Percentiles rank a stretch among this genome's conserved stretches.
phyloP scores from a whole-genome alignment of 1,140 invertebrate species.

The Hormaphis cornu region DNA sequence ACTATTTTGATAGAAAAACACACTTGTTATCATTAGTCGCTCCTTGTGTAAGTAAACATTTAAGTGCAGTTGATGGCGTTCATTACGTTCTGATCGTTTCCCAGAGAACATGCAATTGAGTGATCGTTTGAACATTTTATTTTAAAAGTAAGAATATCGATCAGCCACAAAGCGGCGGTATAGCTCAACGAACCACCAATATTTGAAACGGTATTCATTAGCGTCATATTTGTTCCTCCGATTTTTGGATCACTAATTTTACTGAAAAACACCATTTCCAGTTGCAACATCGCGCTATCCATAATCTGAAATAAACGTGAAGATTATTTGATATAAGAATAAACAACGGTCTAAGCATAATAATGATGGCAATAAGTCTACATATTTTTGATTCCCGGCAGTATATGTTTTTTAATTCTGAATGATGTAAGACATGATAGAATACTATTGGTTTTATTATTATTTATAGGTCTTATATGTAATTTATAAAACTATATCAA shows the following conservation, averaged over 20 bases:
- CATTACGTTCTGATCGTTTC: background rate
- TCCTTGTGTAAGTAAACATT: too few species aligned
- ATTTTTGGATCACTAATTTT: slow-evolving; percentile 84
- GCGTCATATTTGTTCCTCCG: slow-evolving; percentile 98
- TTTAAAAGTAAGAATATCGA: slow-evolving; percentile 78
- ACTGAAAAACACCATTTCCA: slow-evolving; percentile 71
- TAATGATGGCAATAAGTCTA: too few species aligned
- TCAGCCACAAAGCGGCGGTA: slow-evolving; percentile 82
- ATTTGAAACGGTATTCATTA: slow-evolving; percentile 93
- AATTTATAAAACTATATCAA: too few species aligned
- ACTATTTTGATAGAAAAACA: too few species aligned
- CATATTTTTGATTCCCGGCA: too few species aligned
- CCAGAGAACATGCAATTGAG: slow-evolving; percentile 11
- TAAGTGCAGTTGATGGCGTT: too few species aligned
- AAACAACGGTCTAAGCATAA: too few species aligned
- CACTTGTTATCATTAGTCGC: too few species aligned
- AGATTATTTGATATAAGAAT: background rate
- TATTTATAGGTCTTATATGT: too few species aligned
- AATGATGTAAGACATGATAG: too few species aligned
- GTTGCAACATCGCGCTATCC: slow-evolving; percentile 65
- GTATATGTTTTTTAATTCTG: too few species aligned
- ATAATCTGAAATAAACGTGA: slow-evolving; percentile 6
- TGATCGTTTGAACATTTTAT: slow-evolving; percentile 52
- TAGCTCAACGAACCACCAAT: slow-evolving; percentile 95
- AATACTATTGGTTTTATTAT: too few species aligned